These are phyloP conservation scores for Ictalurus furcatus DNA, from an alignment of 2,113 vertebrate genomes.

Conservation along the genomic window DNA sequence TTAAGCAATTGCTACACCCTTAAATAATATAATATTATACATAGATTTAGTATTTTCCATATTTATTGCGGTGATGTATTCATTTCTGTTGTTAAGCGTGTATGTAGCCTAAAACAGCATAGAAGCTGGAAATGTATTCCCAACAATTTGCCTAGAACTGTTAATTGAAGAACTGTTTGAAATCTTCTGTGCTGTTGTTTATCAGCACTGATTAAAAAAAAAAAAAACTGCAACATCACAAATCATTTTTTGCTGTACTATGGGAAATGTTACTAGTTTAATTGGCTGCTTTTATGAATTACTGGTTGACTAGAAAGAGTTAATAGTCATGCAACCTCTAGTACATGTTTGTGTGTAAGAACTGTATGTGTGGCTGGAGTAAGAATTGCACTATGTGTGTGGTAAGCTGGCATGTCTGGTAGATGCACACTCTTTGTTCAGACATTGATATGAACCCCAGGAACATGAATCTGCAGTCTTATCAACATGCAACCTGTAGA, in stretches of 20 bases:
- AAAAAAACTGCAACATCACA: background rate
- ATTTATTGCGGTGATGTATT: background rate
- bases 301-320: background rate
- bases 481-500: background rate
- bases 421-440: constrained; percentile 21
- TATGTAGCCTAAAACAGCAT: background rate
- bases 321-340: background rate
- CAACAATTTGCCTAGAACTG: background rate
- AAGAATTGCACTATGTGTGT: background rate
- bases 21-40: background rate
- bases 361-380: background rate
- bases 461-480: background rate
- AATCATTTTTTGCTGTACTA: background rate
- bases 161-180: background rate
- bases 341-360: background rate
- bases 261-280: background rate
- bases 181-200: background rate
- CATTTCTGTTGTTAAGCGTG: background rate
- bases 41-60: background rate
- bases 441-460: constrained; percentile 3
- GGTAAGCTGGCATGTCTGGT: constrained; percentile 12
- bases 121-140: background rate
- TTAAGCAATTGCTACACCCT: background rate
- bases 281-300: background rate
- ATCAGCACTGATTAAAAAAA: background rate